Evolutionary conservation across 2,888 invertebrate genomes (phyloP), one percentile per base, ranked within the genome.

Genomic region (Mayetiola destructor): DNA sequence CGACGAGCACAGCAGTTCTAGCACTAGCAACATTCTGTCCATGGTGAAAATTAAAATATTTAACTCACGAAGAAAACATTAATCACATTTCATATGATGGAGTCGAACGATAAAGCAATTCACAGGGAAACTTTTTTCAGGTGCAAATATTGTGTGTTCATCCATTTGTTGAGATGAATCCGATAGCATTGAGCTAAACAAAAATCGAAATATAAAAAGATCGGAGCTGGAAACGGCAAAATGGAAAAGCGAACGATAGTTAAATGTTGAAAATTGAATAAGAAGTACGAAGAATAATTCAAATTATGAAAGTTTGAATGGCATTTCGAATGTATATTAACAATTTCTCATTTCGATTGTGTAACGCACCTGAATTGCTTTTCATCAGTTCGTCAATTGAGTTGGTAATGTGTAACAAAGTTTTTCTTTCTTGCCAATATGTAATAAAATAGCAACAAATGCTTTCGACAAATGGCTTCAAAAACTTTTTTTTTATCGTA

Each of bases 331-430:
- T 48, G 23, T 48, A 48, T 48, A n/a, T n/a, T 48, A 48, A 27
- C 48, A 48, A 27, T 48, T 40, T n/a, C 48, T 48, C 48, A 48
- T 48, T 48, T 48, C 48, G 27, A 48, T 48, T 48, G 48, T 48
- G 27, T 27, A 48, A 27, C 48, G 27, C 48, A 48, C 48, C 48
- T 48, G 48, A 48, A 20, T 27, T 27, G 29, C 16, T 27, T 48
- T 27, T 27, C 48, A 27, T 27, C 27, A 48, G 40, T 21, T 40
- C n/a, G n/a, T n/a, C n/a, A n/a, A n/a, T n/a, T n/a, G n/a, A n/a
- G n/a, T n/a, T 21, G 21, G 14, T 12, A 20, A 3, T n/a, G n/a
- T 48, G 23, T 48, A 27, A 16, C 9, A 8, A 12, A n/a, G 8
- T 14, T 36, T 36, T 12, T 36, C 36, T 6, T 12, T 14, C 9